A percentile compares a stretch with the other conserved stretches of the same genome.
Evolutionary conservation across 2,888 invertebrate species (phyloP).

Genomic region (Drosophila tripunctata): DNA sequence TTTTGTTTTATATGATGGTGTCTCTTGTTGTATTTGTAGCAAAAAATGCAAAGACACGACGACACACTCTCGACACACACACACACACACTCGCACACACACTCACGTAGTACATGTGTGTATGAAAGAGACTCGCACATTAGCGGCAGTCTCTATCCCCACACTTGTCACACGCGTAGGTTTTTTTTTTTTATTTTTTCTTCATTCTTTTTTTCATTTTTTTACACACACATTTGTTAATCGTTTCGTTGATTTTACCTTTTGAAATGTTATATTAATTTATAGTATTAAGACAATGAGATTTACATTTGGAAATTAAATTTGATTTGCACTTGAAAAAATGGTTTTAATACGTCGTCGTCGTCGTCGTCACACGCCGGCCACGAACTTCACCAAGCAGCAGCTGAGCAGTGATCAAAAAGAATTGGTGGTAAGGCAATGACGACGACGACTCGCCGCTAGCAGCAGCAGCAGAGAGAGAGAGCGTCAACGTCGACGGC

Average conservation of each 20-base stretch:
- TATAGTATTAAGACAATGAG: too few relatives aligned
- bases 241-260: conserved; percentile 47
- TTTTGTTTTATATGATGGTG: too few relatives aligned
- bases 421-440: conserved; percentile 48
- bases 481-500: conserved; percentile 17
- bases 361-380: conserved; percentile 64
- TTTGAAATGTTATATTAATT: conserved; percentile 26
- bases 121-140: conserved; percentile 23
- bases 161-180: conserved; percentile 74
- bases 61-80: conserved; percentile 53
- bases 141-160: conserved; percentile 40
- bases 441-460: conserved; percentile 20
- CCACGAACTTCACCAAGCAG: conserved; percentile 68
- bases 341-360: conserved; percentile 44
- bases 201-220: conserved; percentile 29
- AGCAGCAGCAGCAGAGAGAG: too few relatives aligned
- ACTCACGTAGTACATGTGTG: too few relatives aligned
- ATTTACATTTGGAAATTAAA: conserved; percentile 37
- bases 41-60: conserved; percentile 78
- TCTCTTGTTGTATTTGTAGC: conserved; percentile 61
- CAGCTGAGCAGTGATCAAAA: conserved; percentile 68
- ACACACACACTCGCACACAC: conserved; percentile 24
- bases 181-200: conserved; percentile 9
- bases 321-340: conserved; percentile 53
- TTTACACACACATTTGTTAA: conserved; percentile 26